A percentile compares a stretch with the other conserved stretches of the same genome.
Evolutionary conservation across 2,888 invertebrate species (phyloP).

Genomic region (Tiliacea citrago): DNA sequence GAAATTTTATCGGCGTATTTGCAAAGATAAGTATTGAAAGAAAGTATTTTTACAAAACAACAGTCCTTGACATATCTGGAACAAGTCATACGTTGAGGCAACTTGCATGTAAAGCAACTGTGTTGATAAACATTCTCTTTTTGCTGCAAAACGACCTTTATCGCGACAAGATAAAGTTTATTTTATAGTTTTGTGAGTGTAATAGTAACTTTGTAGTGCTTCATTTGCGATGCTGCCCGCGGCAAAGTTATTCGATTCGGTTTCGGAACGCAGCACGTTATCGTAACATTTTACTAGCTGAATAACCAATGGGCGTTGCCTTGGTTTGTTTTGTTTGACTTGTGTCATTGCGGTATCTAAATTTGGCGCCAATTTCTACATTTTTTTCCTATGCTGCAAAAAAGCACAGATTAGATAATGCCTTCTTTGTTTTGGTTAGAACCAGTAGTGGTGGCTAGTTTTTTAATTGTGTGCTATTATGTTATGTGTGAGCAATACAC

Average conservation of each 20-base stretch:
- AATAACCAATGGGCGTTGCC: conserved; percentile 82
- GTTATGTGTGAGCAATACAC: not conserved
- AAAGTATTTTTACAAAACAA: conserved; percentile 82
- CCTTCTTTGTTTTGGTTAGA: conserved; percentile 9
- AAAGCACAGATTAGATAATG: conserved; percentile 24
- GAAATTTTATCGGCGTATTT: conserved; percentile 61
- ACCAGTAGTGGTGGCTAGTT: not conserved
- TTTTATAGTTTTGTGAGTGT: conserved; percentile 48
- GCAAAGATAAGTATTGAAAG: conserved; percentile 76
- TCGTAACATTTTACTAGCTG: conserved; percentile 82
- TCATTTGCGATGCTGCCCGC: conserved; percentile 83
- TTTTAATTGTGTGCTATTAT: not conserved
- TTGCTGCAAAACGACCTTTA: conserved; percentile 54
- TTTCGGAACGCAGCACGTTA: conserved; percentile 74
- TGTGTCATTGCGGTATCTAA: conserved; percentile 65
- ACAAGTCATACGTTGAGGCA: conserved; percentile 79
- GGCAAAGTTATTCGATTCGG: conserved; percentile 81
- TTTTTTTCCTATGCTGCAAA: conserved; percentile 3
- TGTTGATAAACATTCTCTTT: conserved; percentile 53
- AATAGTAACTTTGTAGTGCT: conserved; percentile 66
- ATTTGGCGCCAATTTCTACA: conserved; percentile 62
- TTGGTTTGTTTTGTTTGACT: conserved; percentile 70
- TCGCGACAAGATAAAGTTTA: conserved; percentile 49
- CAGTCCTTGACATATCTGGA: conserved; percentile 87
- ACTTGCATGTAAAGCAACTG: conserved; percentile 69